Evolutionary conservation across 2,888 invertebrate species (phyloP).

Genomic region (Platycheirus albimanus): DNA sequence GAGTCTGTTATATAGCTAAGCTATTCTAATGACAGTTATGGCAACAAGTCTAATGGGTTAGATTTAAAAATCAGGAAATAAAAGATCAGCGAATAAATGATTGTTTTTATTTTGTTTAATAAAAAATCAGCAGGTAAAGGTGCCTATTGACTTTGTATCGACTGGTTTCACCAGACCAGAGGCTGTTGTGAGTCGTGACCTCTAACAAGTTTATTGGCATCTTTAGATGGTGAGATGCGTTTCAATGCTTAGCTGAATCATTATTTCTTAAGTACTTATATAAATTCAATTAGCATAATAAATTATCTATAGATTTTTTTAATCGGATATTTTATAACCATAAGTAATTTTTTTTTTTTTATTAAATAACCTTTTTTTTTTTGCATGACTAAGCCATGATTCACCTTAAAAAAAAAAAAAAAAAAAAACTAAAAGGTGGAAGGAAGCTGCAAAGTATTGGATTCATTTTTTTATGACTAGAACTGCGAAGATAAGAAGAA

Average conservation of each 20-base stretch:
- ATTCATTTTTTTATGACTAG: too few relatives aligned
- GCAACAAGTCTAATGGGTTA: not conserved
- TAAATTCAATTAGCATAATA: too few relatives aligned
- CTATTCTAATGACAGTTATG: not conserved
- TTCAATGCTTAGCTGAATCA: not conserved
- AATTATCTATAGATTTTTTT: too few relatives aligned
- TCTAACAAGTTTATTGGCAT: not conserved
- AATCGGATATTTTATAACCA: too few relatives aligned
- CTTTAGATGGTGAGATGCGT: slow-evolving; percentile 11
- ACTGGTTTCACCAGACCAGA: not conserved
- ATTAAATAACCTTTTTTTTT: too few relatives aligned
- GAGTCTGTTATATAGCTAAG: not conserved
- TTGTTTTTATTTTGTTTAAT: not conserved
- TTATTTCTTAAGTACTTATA: too few relatives aligned
- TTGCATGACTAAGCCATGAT: too few relatives aligned
- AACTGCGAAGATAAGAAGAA: too few relatives aligned
- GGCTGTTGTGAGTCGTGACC: not conserved
- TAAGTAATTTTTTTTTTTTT: too few relatives aligned
- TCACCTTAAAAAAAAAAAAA: too few relatives aligned
- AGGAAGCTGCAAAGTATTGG: too few relatives aligned
- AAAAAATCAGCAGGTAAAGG: not conserved
- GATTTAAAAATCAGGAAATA: slow-evolving; percentile 13
- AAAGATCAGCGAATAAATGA: slow-evolving; percentile 5
- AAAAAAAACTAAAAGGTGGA: too few relatives aligned
- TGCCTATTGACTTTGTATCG: not conserved